These are phyloP conservation scores for Macquaria australasica DNA, from an alignment of 2,113 vertebrate species.

Conservation along the genomic window DNA sequence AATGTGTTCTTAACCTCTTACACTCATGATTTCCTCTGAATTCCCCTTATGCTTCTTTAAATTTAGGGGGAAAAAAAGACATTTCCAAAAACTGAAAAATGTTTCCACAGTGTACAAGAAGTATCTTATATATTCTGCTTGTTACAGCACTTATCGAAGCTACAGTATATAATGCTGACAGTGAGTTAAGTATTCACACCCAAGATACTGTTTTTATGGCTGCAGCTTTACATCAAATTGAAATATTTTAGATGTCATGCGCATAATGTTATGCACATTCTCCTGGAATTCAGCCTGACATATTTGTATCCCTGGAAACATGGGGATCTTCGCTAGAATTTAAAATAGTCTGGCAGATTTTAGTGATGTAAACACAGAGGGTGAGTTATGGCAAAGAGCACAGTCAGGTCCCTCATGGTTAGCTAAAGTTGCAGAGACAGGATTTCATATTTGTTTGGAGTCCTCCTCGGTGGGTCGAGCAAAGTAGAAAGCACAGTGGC, in stretches of 20 bases:
- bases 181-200: slow-evolving; percentile 36
- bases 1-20: neutral
- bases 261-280: slow-evolving; percentile 34
- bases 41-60: neutral
- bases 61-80: no score
- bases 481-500: no score
- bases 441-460: neutral
- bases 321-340: slow-evolving; percentile 10
- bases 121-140: neutral
- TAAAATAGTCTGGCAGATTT: slow-evolving; percentile 14
- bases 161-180: slow-evolving; percentile 30
- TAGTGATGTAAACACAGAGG: slow-evolving; percentile 16
- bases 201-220: slow-evolving; percentile 32
- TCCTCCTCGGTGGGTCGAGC: neutral
- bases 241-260: slow-evolving; percentile 35
- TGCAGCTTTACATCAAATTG: slow-evolving; percentile 48
- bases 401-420: neutral
- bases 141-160: slow-evolving; percentile 25
- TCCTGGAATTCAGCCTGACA: slow-evolving; percentile 14
- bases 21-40: slow-evolving; percentile 1
- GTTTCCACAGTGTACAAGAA: neutral
- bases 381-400: neutral
- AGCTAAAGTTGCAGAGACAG: neutral
- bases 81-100: neutral
- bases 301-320: slow-evolving; percentile 34